These are phyloP conservation scores for Mactromeris polynyma DNA, from an alignment of 2,888 invertebrate species.

Conservation along the genomic window DNA sequence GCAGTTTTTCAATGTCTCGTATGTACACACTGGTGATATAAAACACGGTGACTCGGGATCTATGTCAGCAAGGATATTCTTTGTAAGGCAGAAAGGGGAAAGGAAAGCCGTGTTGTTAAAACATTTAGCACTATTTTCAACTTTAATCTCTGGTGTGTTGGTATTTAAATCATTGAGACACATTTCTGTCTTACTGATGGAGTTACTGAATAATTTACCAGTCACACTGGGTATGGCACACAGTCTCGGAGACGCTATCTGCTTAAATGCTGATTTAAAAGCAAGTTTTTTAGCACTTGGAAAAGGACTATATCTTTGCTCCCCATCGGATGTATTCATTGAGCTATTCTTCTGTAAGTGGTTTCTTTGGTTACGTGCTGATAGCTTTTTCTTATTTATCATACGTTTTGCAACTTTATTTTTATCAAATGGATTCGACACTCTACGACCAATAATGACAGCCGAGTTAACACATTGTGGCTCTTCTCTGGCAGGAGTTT, in stretches of 20 bases:
- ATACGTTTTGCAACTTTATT: constrained; percentile 25
- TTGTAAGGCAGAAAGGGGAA: constrained; percentile 29
- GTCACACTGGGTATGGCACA: constrained; percentile 29
- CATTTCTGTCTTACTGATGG: constrained; percentile 19
- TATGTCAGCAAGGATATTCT: background rate
- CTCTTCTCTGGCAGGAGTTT: background rate
- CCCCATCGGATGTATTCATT: constrained; percentile 24
- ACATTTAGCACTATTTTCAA: constrained; percentile 51
- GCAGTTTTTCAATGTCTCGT: constrained; percentile 39
- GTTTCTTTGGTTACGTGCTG: background rate
- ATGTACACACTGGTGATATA: constrained; percentile 34
- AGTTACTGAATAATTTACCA: constrained; percentile 18
- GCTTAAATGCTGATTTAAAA: constrained; percentile 62
- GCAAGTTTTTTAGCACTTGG: constrained; percentile 62
- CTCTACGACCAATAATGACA: constrained; percentile 59
- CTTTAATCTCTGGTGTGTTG: constrained; percentile 57
- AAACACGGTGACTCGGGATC: background rate
- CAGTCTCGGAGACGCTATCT: constrained; percentile 41
- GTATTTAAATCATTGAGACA: constrained; percentile 48
- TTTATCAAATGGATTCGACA: constrained; percentile 42
- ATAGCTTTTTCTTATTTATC: constrained; percentile 37
- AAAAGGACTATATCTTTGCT: constrained; percentile 61
- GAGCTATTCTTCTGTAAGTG: background rate
- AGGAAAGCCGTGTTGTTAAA: constrained; percentile 52
- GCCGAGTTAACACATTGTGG: constrained; percentile 49